These are phyloP conservation scores for Gymnorhina tibicen DNA, from an alignment of 2,113 vertebrate species.

Conservation along the genomic window DNA sequence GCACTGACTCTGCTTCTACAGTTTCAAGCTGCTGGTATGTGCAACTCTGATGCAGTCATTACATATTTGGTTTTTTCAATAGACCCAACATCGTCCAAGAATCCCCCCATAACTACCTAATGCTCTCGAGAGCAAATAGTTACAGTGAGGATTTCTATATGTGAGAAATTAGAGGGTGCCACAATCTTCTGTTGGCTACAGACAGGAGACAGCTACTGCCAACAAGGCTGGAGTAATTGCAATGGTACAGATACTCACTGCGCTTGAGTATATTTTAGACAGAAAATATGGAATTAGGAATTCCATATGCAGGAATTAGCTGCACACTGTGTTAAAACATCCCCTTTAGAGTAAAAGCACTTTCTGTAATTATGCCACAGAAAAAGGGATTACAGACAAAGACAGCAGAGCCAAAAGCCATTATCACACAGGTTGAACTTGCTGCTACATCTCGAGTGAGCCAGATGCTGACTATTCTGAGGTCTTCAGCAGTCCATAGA, in stretches of 20 bases:
- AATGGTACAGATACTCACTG: not conserved
- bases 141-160: not conserved
- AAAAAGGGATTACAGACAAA: not conserved
- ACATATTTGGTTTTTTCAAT: not conserved
- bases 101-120: not conserved
- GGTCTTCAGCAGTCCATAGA: not conserved
- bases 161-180: not conserved
- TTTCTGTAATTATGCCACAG: not conserved
- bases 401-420: not conserved
- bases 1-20: not conserved
- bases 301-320: too few species aligned
- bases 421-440: not conserved
- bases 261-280: not conserved
- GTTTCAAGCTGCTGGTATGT: not conserved
- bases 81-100: not conserved
- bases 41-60: not conserved
- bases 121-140: not conserved
- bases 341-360: not conserved
- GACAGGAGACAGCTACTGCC: not conserved
- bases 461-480: not conserved
- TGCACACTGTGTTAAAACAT: not conserved
- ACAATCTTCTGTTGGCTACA: not conserved
- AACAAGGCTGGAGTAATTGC: not conserved
- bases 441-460: not conserved
- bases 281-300: not conserved